Evolutionary conservation across 2,797 vertebrate genomes (phyloP), one percentile per base, ranked within the genome.

Genomic region (Sebastes paucispinis): DNA sequence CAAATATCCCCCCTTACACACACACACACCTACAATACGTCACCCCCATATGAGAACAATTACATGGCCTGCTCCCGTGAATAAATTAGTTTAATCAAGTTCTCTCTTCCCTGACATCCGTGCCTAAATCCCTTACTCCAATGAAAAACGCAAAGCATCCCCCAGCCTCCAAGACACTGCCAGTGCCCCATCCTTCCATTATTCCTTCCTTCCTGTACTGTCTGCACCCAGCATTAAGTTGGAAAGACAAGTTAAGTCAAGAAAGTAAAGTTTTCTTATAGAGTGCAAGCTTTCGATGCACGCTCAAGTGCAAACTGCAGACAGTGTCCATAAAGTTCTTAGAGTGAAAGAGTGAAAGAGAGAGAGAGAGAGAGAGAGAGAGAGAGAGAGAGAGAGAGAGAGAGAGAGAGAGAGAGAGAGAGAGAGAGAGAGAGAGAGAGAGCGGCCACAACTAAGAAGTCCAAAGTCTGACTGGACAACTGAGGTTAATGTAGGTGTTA

Each of bases 61-160:
- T 92, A 93, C 84, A 87, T 50, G 87, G 78, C 60, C 60, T 83
- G 81, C 90, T 91, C 87, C 81, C 25, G 73, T 93, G 85, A 93
- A 94, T 92, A 90, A 90, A 92, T 92, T 77, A 87, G 88, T 73
- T 88, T 71, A 86, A 92, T 93, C 88, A 93, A 83, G 83, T 84
- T 89, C 76, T 82, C 80, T 88, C 76, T 86, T 89, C 80, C 73
- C 74, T 90, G 90, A 89, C 89, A 92, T 92, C 87, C 80, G 81
- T 74, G 84, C 81, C 86, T 87, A 86, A 90, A 91, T 87, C 84
- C 87, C 73, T 84, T 27, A 20, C 80, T 79, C 65, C 43, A 59
- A 59, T 81, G 75, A 88, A 85, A 74, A 81, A 75, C 69, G 29
- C 9, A 74, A 71, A 77, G 82, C 75, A 74, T 67, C 76, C 75